phyloP scores from a whole-genome alignment of 2,797 vertebrate species.

The Loris lydekkerianus region DNA sequence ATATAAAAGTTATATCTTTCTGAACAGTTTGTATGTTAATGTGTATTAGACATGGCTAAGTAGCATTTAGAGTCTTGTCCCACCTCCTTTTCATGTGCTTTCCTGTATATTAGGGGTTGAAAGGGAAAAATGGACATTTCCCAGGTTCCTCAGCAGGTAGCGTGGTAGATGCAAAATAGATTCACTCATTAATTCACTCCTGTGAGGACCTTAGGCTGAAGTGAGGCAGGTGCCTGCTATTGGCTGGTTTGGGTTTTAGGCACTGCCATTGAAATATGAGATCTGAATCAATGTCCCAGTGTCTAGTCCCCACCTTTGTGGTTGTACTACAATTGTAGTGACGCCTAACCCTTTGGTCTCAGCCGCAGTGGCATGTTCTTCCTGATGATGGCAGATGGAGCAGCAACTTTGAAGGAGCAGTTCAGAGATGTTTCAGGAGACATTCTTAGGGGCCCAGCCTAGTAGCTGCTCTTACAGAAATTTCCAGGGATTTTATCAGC shows the following conservation, averaged over 20 bases:
- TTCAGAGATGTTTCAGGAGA: neutral
- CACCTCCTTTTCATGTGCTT: neutral
- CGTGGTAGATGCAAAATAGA: neutral
- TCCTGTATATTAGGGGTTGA: neutral
- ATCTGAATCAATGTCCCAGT: neutral
- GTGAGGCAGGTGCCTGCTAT: neutral
- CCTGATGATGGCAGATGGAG: constrained; percentile 22
- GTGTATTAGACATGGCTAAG: neutral
- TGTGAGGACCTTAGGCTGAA: neutral
- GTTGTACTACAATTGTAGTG: neutral
- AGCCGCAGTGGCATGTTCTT: neutral
- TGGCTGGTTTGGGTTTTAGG: neutral
- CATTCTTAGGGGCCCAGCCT: neutral
- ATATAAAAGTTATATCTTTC: neutral
- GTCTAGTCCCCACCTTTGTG: neutral
- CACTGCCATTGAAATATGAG: neutral
- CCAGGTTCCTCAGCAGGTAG: neutral
- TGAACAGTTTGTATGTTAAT: neutral
- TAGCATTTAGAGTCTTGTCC: neutral
- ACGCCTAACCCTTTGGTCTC: neutral
- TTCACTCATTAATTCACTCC: neutral
- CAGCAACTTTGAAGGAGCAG: neutral
- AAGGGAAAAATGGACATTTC: neutral
- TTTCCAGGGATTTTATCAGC: neutral
- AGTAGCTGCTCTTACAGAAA: neutral